These are phyloP conservation scores for Trisateles emortualis DNA, from an alignment of 2,888 invertebrate genomes.

Conservation along the genomic window DNA sequence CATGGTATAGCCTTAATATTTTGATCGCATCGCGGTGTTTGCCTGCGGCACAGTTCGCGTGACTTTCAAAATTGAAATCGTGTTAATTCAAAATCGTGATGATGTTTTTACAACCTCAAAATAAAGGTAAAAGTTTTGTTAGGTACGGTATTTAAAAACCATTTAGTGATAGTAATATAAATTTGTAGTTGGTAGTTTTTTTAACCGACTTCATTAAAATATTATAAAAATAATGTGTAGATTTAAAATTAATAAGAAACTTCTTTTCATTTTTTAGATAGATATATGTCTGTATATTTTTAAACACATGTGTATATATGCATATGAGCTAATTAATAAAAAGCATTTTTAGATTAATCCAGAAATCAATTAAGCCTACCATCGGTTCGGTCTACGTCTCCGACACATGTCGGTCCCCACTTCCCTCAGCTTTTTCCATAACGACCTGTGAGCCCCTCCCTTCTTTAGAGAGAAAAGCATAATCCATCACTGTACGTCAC, in stretches of 20 bases:
- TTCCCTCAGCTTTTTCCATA: constrained; percentile 87
- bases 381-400: constrained; percentile 87
- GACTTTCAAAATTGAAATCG: constrained; percentile 6
- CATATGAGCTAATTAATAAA: constrained; percentile 52
- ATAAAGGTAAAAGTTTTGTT: not conserved
- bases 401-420: constrained; percentile 88
- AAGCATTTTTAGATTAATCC: constrained; percentile 66
- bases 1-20: not conserved
- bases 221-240: too few relatives aligned
- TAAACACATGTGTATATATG: constrained; percentile 24
- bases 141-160: too few relatives aligned
- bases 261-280: too few relatives aligned
- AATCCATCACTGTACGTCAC: constrained; percentile 88
- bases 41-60: not conserved
- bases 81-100: constrained; percentile 8
- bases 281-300: too few relatives aligned
- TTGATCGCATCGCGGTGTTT: not conserved
- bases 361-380: constrained; percentile 83
- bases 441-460: constrained; percentile 88
- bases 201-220: too few relatives aligned
- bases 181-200: too few relatives aligned
- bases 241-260: too few relatives aligned
- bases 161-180: too few relatives aligned
- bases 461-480: constrained; percentile 88
- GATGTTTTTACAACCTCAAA: not conserved